A percentile compares a stretch with the other conserved stretches of the same genome.
These are phyloP conservation scores for Pollenia labialis DNA, from an alignment of 2,888 invertebrate species.

Conservation along the genomic window DNA sequence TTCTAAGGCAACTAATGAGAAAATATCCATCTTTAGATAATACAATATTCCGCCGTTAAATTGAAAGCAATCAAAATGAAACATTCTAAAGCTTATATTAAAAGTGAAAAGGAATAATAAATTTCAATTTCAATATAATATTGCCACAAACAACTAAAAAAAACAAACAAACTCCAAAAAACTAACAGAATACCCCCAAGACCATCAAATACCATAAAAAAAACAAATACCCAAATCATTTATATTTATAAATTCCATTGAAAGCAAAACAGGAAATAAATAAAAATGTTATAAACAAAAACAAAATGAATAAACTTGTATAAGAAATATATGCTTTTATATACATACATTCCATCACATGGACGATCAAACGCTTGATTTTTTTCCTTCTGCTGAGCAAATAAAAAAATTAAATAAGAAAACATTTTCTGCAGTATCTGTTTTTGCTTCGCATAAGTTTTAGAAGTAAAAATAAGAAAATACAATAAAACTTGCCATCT, in stretches of 20 bases:
- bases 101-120: constrained; percentile 59
- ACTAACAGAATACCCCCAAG: constrained; percentile 19
- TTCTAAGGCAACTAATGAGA: constrained; percentile 10
- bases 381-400: neutral
- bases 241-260: constrained; percentile 83
- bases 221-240: constrained; percentile 80
- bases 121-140: constrained; percentile 66
- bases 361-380: constrained; percentile 22
- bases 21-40: constrained; percentile 13
- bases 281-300: constrained; percentile 71
- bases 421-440: constrained; percentile 33
- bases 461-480: constrained; percentile 2
- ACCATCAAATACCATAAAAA: constrained; percentile 12
- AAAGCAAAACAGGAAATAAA: constrained; percentile 65
- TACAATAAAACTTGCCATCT: neutral
- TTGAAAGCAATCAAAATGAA: constrained; percentile 70
- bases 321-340: constrained; percentile 1
- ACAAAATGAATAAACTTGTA: constrained; percentile 15
- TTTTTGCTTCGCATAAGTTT: neutral
- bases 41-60: constrained; percentile 49
- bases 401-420: constrained; percentile 30
- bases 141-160: constrained; percentile 17
- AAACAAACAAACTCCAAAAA: neutral
- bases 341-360: constrained; percentile 28
- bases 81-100: constrained; percentile 60